These are phyloP conservation scores for Phyllotreta striolata DNA, from an alignment of 2,888 invertebrate genomes.

Conservation along the genomic window DNA sequence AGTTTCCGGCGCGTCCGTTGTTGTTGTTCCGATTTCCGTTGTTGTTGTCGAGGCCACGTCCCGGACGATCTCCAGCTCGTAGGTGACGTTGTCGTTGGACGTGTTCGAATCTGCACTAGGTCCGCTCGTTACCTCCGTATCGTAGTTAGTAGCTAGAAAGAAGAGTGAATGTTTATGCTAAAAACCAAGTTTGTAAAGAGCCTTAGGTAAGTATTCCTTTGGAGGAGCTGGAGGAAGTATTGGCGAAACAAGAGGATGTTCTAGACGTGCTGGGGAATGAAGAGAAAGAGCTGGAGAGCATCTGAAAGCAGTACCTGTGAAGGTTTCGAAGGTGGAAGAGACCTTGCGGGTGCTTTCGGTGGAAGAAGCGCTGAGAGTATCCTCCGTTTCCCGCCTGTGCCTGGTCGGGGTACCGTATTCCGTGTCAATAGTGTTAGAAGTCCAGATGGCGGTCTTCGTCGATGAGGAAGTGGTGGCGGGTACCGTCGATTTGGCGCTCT, in stretches of 20 bases:
- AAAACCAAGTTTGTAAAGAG: too few relatives aligned
- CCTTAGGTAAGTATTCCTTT: too few relatives aligned
- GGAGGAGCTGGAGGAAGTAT: too few relatives aligned
- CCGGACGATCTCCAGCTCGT: not conserved
- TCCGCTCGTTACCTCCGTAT: conserved; percentile 41
- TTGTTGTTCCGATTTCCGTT: conserved; percentile 8
- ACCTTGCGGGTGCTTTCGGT: conserved; percentile 48
- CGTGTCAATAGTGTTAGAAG: conserved; percentile 58
- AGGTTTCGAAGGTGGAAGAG: conserved; percentile 23
- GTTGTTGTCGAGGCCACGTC: conserved; percentile 1
- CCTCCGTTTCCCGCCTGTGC: conserved; percentile 60
- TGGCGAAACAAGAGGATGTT: too few relatives aligned
- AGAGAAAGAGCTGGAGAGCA: too few relatives aligned
- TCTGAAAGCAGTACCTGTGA: conserved; percentile 24
- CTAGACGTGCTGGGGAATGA: too few relatives aligned
- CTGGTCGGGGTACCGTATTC: conserved; percentile 59
- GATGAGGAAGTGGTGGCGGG: conserved; percentile 36
- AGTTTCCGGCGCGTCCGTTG: not conserved
- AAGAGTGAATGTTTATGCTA: not conserved
- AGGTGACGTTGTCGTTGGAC: conserved; percentile 20
- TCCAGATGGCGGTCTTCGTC: conserved; percentile 57
- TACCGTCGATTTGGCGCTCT: conserved; percentile 37
- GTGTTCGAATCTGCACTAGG: conserved; percentile 45
- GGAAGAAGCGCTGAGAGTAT: conserved; percentile 53
- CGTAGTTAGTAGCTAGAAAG: conserved; percentile 36